Conservation (phyloP, 1,140 invertebrate genomes). For the Ostrea denselamellosa region DNA sequence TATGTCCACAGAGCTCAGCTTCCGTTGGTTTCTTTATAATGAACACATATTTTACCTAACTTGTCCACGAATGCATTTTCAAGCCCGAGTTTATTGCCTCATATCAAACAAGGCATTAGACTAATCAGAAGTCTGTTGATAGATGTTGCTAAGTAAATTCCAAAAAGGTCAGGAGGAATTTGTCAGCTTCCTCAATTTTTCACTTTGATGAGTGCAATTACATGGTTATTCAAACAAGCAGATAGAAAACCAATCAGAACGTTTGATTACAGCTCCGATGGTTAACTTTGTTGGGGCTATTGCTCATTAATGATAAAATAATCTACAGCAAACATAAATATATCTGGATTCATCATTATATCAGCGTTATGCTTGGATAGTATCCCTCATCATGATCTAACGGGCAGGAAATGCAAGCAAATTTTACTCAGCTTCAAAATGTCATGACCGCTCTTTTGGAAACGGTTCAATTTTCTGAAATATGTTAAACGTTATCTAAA, state of each 20-base stretch:
- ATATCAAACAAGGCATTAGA: neutral
- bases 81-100: neutral
- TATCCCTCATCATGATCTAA: slow-evolving; percentile 3
- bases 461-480: slow-evolving; percentile 28
- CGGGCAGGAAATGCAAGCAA: neutral
- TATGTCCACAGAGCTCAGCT: neutral
- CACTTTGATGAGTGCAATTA: neutral
- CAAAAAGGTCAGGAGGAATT: neutral
- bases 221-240: neutral
- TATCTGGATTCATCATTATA: neutral
- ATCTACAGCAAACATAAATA: slow-evolving; percentile 16
- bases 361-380: neutral
- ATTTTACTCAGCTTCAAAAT: slow-evolving; percentile 3
- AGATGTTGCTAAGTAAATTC: neutral
- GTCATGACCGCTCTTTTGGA: neutral
- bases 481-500: slow-evolving; percentile 17
- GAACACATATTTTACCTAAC: too few species aligned
- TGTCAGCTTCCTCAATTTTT: neutral
- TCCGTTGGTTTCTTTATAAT: neutral
- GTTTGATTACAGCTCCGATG: neutral
- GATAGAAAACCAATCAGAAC: neutral
- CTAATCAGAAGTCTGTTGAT: neutral
- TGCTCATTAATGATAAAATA: slow-evolving; percentile 35
- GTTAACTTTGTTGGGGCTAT: neutral
- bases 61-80: neutral